Percentiles rank a stretch among this genome's conserved stretches.
Conservation (phyloP, 2,888 invertebrate species). For the Acleris cristana region DNA sequence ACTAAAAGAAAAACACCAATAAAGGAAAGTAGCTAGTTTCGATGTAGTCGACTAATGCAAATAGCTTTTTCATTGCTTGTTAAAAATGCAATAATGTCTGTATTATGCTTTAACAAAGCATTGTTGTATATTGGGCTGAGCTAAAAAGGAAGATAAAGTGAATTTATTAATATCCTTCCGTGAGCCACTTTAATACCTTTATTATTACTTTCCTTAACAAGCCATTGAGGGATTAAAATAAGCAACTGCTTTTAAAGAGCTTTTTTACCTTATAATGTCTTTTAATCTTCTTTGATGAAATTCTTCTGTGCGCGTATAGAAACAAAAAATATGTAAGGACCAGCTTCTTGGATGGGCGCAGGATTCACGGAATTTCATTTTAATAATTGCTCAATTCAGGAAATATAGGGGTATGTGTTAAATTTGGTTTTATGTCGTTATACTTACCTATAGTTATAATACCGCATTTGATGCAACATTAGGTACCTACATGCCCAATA, state of each 20-base stretch:
- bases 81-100: constrained; percentile 1
- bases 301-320: background rate
- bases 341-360: too few relatives aligned
- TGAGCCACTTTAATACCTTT: constrained; percentile 18
- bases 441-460: too few relatives aligned
- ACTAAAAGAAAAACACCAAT: too few relatives aligned
- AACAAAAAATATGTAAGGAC: too few relatives aligned
- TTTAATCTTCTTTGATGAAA: background rate
- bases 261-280: constrained; percentile 1
- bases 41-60: too few relatives aligned
- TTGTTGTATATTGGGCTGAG: constrained; percentile 6
- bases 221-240: constrained; percentile 19
- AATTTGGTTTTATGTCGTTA: too few relatives aligned
- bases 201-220: constrained; percentile 10
- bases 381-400: too few relatives aligned
- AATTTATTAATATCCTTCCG: constrained; percentile 25
- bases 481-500: too few relatives aligned
- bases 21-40: too few relatives aligned
- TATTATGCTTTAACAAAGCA: background rate
- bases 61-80: background rate
- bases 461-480: too few relatives aligned
- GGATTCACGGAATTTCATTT: too few relatives aligned
- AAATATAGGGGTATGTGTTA: too few relatives aligned
- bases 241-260: constrained; percentile 16
- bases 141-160: constrained; percentile 8